Percentiles rank a stretch among this genome's conserved stretches.
Conservation (phyloP, 1,140 invertebrate species). For the Berghia stephanieae region DNA sequence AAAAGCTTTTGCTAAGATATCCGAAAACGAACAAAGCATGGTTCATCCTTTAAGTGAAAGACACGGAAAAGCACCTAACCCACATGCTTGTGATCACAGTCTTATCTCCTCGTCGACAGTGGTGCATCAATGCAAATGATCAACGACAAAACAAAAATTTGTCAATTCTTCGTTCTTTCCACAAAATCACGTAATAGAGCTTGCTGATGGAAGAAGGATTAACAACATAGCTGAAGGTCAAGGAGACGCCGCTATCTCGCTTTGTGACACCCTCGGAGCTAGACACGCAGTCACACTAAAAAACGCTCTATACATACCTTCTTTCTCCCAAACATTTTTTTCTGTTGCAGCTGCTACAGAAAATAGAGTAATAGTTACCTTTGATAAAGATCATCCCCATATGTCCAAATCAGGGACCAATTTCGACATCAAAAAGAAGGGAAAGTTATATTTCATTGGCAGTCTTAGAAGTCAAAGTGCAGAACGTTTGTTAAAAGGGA, state of each 20-base stretch:
- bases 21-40: too few species aligned
- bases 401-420: too few species aligned
- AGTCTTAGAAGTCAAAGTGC: neutral
- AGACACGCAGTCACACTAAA: neutral
- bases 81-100: too few species aligned
- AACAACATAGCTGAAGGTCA: neutral
- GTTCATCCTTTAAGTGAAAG: too few species aligned
- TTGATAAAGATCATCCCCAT: conserved; percentile 4
- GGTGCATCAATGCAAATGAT: too few species aligned
- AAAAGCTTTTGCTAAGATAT: too few species aligned
- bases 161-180: conserved; percentile 28
- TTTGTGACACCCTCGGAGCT: conserved; percentile 23
- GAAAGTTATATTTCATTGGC: neutral
- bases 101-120: too few species aligned
- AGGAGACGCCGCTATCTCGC: conserved; percentile 14
- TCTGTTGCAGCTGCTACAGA: conserved; percentile 29
- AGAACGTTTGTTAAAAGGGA: too few species aligned
- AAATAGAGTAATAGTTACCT: neutral
- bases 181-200: conserved; percentile 31
- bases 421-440: neutral
- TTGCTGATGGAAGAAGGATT: conserved; percentile 32
- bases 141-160: conserved; percentile 31
- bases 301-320: conserved; percentile 34
- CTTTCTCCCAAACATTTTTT: conserved; percentile 29
- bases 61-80: too few species aligned